phyloP scores from a whole-genome alignment of 2,888 invertebrate species.

The Drosophila barbarae region DNA sequence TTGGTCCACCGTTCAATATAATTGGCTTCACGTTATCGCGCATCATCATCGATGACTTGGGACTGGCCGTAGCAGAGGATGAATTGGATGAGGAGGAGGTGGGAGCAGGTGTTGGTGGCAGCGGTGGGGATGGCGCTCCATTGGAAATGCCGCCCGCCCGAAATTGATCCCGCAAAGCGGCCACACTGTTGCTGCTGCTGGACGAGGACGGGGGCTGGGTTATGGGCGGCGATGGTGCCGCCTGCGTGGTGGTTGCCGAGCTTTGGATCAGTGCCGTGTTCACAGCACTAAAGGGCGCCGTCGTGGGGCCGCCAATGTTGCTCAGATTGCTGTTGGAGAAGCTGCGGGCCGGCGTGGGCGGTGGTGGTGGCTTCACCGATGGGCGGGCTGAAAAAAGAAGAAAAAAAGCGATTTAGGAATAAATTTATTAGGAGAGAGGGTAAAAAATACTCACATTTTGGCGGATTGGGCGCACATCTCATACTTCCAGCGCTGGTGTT shows the following conservation, averaged over 20 bases:
- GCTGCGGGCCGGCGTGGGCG: slow-evolving; percentile 79
- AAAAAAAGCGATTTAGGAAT: too few species aligned
- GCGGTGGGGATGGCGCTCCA: slow-evolving; percentile 53
- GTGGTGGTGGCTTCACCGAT: slow-evolving; percentile 79
- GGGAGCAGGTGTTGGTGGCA: slow-evolving; percentile 48
- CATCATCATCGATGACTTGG: slow-evolving; percentile 50
- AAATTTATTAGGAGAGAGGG: background rate
- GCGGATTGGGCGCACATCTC: slow-evolving; percentile 78
- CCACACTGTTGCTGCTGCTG: slow-evolving; percentile 75
- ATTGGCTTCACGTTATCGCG: slow-evolving; percentile 72
- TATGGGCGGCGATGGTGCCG: slow-evolving; percentile 61
- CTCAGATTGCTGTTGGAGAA: slow-evolving; percentile 79
- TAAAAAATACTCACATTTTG: slow-evolving; percentile 70
- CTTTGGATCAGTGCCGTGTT: slow-evolving; percentile 71
- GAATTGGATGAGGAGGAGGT: slow-evolving; percentile 12
- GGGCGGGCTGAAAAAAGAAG: slow-evolving; percentile 73
- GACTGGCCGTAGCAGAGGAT: slow-evolving; percentile 55
- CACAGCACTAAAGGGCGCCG: slow-evolving; percentile 66
- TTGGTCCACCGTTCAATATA: slow-evolving; percentile 73
- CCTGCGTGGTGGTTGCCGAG: slow-evolving; percentile 51
- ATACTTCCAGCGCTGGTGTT: slow-evolving; percentile 64
- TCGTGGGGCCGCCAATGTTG: slow-evolving; percentile 53
- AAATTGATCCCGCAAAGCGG: slow-evolving; percentile 78
- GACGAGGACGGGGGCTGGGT: slow-evolving; percentile 70
- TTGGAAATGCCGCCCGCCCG: slow-evolving; percentile 68